Base-by-base conservation (phyloP, 2,113 vertebrate genomes). In the Pungitius pungitius region DNA sequence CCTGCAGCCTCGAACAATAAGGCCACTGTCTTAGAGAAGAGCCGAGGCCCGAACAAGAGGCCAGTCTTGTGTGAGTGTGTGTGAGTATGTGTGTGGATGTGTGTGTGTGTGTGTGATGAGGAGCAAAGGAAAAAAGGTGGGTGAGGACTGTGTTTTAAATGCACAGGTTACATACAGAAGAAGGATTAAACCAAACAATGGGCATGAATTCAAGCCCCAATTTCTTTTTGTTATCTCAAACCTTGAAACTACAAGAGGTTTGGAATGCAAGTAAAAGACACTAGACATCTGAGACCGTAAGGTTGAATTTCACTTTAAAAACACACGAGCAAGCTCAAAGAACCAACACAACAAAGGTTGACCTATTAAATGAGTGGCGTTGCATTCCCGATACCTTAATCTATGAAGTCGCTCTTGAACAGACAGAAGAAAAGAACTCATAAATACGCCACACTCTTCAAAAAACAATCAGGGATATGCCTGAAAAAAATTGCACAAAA, bases 1-100 rank as follows among this genome's bases (percentile, higher is more conserved):
- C 89, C 86, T 92, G 89, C 77, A 75, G 14, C 67, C 37, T 73
- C 11, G n/a, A 87, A 90, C 87, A 90, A 85, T 87, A 70, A 26
- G 64, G 45, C 49, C 47, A 80, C 81, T 90, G 81, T 92, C 57
- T 85, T 39, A 57, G 47, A 74, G 45, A 74, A 81, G 73, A 76
- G 60, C 10, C 18, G 27, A 67, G 61, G 26, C 22, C 43, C 54
- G 18, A n/a, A 35, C 5, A 35, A 35, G 33, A 35, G 33, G 33
- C 33, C 33, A 7, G 33, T 35, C 33, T 35, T 55, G 55, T 54
- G 51, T 54, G 51, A 26, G 22, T 54, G 22, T 54, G 27, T 57
- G 55, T 20, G 55, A 33, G 27, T 20, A 27, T 35, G 56, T 35
- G 56, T 58, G 17, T 58, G 55, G 18, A 27, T 57, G 14, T 62